Evolutionary conservation across 2,888 invertebrate species (phyloP), one percentile per base, ranked within the genome.

Genomic region (Troides oblongomaculatus): DNA sequence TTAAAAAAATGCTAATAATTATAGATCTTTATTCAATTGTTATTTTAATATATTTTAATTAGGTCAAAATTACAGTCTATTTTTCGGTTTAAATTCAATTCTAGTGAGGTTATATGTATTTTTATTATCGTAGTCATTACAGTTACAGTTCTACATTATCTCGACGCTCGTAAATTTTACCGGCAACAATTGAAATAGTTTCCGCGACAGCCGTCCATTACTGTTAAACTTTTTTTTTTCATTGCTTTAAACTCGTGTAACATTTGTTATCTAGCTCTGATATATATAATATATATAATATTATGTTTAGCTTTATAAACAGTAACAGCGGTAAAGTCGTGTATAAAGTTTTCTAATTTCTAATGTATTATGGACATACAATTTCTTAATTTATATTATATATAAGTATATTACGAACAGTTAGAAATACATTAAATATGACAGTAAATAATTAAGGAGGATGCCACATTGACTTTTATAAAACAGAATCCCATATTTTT

Each of bases 171-270:
- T 66, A 66, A 66, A 66, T 66, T 66, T 66, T 46, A 58, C 66
- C 60, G 59, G 50, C 46, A 46, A 60, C 66, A 60, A 66, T 61
- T 66, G 66, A 66, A 66, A 66, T 66, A 60, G 66, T 66, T 66
- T 66, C 30, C 60, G 36, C 43, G 66, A 66, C 66, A 60, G 66
- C 60, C 66, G 66, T 66, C 60, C 50, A 60, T 66, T 66, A 60
- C 60, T 50, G 50, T 46, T 60, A n/a, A 66, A 66, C 53, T 66
- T 66, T 53, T 36, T 21, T 21, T 59, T 21, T 58, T 23, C 53
- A 60, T 66, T 36, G 59, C 36, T 53, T 66, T 10, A 58, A 58
- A 23, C 25, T 18, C 23, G 23, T 21, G 12, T 58, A 23, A 58
- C 23, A 58, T 58, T 14, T 23, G 25, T 58, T 23, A 14, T 58